Base-by-base conservation (phyloP, 2,888 invertebrate species). In the Smittia aterrima region DNA sequence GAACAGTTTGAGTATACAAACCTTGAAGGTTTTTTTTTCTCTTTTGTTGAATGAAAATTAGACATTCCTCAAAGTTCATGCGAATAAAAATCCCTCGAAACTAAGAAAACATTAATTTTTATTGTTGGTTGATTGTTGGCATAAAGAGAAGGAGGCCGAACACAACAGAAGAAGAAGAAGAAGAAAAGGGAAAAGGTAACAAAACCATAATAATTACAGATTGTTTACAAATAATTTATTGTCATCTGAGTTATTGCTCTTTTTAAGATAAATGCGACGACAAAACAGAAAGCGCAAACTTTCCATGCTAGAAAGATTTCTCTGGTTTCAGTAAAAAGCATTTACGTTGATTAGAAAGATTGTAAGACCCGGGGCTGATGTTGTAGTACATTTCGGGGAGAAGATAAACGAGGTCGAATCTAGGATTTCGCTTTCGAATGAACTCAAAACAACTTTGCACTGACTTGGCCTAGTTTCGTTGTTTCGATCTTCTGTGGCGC, bases 221-320 rank as follows among this genome's bases (percentile, higher is more conserved):
- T 70, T 70, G 70, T 70, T 70, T 70, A 70, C 70, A 70, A 70
- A 70, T 70, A 70, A 70, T 70, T 70, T 70, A 70, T 70, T 54
- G 70, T 27, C 7, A 47, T 3, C 9, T 70, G 32, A 70, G 25
- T 70, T 70, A 70, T 70, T 70, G 70, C 54, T 41, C 6, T 27
- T 4, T 22, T 27, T n/a, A 16, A 66, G 11, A 16, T 66, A 27
- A 25, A 66, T 27, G 64, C 13, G 27, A 66, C 13, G 27, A 58
- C 16, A 58, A 58, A 20, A 20, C 58, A 20, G 9, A 20, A 58
- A 20, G 18, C 16, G 9, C n/a, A 47, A 47, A 6, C n/a, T 47
- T 47, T 47, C 47, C 1, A 47, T 47, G 11, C 47, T n/a, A 47
- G 11, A n/a, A 2, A 47, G 11, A 47, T 11, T 47, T 47, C 16